Base-by-base conservation (phyloP, 2,113 vertebrate genomes). In the Eretmochelys imbricata region DNA sequence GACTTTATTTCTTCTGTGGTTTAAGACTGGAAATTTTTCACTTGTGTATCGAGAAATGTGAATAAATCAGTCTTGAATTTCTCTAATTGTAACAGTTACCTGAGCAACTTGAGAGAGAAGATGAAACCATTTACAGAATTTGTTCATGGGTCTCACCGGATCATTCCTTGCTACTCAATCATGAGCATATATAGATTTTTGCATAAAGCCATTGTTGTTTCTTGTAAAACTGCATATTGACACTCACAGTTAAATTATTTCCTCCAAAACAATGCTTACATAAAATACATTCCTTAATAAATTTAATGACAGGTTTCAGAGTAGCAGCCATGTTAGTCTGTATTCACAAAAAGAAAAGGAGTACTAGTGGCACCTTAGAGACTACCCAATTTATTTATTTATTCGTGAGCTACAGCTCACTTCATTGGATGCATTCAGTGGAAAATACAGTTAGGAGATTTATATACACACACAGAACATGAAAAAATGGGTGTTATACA, bases 191-290 rank as follows among this genome's bases (percentile, higher is more conserved):
- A 38, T n/a, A 84, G 69, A 87, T n/a, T n/a, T 65, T 65, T 65
- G 24, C 93, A 93, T 94, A 96, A 97, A 96, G 91, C 96, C 95
- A 95, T 93, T 82, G 6, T 75, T 90, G 91, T 94, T 94, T 87
- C 27, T 19, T 91, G 29, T 6, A 55, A 49, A 92, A 94, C 2
- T 3, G 0, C 81, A 57, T 49, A 85, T 87, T 84, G 1, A 65
- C 89, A 19, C 59, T 82, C 48, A 51, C 90, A 90, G 84, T 89
- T 14, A 81, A 35, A 12, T n/a, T 83, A 48, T 91, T 11, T 24
- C 14, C 25, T 94, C 55, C 25, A 50, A 59, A 93, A 76, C 6
- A 69, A 69, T 6, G 10, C 42, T 76, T 42, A 24, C 46, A 76
- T 46, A 24, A 42, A 76, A 76, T 13, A 25, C 11, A 76, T 76